phyloP scores from a whole-genome alignment of 2,797 vertebrate genomes.

The Nothura maculosa region DNA sequence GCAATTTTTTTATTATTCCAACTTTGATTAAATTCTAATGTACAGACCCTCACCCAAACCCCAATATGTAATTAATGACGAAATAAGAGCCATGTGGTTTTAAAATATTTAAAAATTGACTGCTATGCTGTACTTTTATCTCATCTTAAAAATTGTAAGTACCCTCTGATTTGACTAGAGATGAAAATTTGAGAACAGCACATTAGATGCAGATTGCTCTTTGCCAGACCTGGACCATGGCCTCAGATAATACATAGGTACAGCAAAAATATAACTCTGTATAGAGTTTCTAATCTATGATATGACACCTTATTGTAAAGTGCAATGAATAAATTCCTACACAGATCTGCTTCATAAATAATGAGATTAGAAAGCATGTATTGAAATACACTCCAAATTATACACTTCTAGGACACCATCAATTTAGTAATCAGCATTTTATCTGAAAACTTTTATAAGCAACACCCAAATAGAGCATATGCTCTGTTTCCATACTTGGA shows the following conservation, averaged over 20 bases:
- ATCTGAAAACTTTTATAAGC: not conserved
- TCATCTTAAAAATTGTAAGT: not conserved
- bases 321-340: not conserved
- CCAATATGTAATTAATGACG: conserved; percentile 34
- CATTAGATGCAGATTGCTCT: not conserved
- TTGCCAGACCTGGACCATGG: not conserved
- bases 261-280: not conserved
- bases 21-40: conserved; percentile 15
- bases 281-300: not conserved
- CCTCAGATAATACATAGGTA: not conserved
- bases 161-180: not conserved
- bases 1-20: conserved; percentile 30
- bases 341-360: not conserved
- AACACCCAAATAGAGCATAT: not conserved
- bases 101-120: not conserved
- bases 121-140: not conserved
- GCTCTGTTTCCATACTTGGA: no score
- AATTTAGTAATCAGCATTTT: not conserved
- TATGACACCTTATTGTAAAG: not conserved
- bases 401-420: not conserved
- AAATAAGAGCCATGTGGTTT: not conserved
- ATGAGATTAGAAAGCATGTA: not conserved
- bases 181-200: not conserved
- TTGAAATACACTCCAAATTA: not conserved
- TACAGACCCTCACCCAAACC: not conserved